A percentile compares a stretch with the other conserved stretches of the same genome.
phyloP scores from a whole-genome alignment of 2,797 vertebrate species.

The Momotus momota region DNA sequence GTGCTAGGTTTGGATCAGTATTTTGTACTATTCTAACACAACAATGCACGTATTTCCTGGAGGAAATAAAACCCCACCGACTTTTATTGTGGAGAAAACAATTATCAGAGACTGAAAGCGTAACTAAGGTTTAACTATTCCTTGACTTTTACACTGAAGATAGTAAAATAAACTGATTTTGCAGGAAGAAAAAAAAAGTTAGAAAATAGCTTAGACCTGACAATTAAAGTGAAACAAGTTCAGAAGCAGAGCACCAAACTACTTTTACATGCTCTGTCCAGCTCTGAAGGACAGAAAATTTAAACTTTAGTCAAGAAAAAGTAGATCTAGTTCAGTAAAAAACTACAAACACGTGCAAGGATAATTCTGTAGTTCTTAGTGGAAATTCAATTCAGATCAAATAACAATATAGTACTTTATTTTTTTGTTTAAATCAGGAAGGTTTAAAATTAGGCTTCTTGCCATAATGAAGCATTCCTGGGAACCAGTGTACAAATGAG shows the following conservation, averaged over 20 bases:
- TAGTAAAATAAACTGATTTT: not conserved
- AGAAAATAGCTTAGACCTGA: not conserved
- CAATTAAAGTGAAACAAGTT: not conserved
- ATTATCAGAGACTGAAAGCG: not conserved
- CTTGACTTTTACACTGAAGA: not conserved
- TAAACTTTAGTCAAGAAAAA: not conserved
- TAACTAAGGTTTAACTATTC: not conserved
- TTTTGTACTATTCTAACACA: not conserved
- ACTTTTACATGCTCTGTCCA: not conserved
- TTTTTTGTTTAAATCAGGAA: not conserved
- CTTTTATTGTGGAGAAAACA: not conserved
- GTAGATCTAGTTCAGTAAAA: not conserved
- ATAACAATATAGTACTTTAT: not conserved
- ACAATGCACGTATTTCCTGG: not conserved
- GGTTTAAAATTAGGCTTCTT: not conserved
- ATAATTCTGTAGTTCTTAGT: not conserved
- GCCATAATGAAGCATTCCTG: not conserved
- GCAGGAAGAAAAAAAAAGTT: not conserved
- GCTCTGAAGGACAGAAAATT: not conserved
- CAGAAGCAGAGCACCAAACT: not conserved
- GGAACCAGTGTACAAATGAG: not conserved
- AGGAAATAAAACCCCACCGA: not conserved
- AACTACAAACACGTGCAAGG: not conserved
- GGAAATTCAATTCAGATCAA: not conserved
- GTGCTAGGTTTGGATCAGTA: too few species aligned